Evolutionary conservation across 2,888 invertebrate genomes (phyloP).

Genomic region (Plemyria rubiginata): DNA sequence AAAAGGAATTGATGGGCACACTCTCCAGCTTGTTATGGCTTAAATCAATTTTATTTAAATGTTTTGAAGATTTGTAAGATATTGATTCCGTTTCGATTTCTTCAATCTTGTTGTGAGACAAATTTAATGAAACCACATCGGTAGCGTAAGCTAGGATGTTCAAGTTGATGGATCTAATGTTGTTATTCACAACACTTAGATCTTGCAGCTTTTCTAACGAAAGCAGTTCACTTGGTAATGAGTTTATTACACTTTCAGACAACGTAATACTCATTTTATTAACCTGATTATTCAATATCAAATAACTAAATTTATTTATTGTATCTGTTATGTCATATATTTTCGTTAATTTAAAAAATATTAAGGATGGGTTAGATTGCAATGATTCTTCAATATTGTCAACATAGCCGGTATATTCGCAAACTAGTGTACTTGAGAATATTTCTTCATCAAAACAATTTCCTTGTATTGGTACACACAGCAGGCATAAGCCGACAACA

Average conservation of each 20-base stretch:
- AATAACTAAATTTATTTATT: background rate
- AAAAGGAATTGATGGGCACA: conserved; percentile 15
- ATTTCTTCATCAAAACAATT: background rate
- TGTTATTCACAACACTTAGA: conserved; percentile 6
- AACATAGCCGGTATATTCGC: background rate
- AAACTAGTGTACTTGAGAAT: background rate
- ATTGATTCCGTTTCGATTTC: conserved; percentile 4
- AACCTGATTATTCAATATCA: background rate
- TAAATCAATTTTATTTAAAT: conserved; percentile 10
- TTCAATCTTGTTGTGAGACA: conserved; percentile 16
- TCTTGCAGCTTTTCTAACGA: background rate
- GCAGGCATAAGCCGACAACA: conserved; percentile 1
- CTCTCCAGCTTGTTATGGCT: conserved; percentile 20
- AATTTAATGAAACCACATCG: conserved; percentile 3
- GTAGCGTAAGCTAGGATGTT: conserved; percentile 9
- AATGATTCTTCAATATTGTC: background rate
- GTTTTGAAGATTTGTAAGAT: conserved; percentile 1
- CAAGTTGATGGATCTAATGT: conserved; percentile 17
- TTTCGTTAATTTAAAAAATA: background rate
- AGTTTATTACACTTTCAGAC: conserved; percentile 13
- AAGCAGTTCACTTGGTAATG: conserved; percentile 6
- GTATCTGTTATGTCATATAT: background rate
- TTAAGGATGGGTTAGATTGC: background rate
- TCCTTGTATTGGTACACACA: conserved; percentile 4
- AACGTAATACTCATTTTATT: background rate